These are phyloP conservation scores for Poliocrania exsul DNA, from an alignment of 2,797 vertebrate species.

Conservation along the genomic window DNA sequence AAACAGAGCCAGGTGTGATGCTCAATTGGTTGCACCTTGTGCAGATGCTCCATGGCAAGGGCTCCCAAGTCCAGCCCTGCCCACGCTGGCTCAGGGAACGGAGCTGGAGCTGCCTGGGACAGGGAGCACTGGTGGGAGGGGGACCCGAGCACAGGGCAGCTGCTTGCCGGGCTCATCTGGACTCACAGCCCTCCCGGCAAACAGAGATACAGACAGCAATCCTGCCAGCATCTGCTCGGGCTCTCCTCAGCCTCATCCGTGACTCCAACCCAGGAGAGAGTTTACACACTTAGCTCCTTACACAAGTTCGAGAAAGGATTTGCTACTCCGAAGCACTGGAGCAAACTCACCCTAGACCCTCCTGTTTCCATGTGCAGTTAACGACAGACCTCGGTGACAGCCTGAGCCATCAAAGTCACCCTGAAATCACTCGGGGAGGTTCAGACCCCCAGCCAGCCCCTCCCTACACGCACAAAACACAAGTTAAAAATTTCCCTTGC, in stretches of 20 bases:
- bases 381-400: rapidly evolving
- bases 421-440: neutral
- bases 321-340: neutral
- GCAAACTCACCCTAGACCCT: neutral
- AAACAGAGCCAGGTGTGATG: neutral
- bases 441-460: neutral
- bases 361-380: rapidly evolving
- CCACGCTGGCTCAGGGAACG: rapidly evolving
- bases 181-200: neutral
- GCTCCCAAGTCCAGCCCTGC: neutral
- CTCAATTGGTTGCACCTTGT: rapidly evolving
- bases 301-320: neutral
- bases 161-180: neutral
- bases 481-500: rapidly evolving
- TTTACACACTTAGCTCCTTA: neutral
- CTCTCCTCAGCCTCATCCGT: neutral
- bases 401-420: rapidly evolving
- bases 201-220: rapidly evolving
- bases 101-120: neutral
- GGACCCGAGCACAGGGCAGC: neutral
- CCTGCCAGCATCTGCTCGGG: neutral
- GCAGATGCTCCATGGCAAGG: rapidly evolving
- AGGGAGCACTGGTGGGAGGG: rapidly evolving
- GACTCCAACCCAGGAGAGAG: neutral
- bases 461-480: neutral